phyloP scores from a whole-genome alignment of 2,797 vertebrate genomes.

The Sphenodon punctatus region DNA sequence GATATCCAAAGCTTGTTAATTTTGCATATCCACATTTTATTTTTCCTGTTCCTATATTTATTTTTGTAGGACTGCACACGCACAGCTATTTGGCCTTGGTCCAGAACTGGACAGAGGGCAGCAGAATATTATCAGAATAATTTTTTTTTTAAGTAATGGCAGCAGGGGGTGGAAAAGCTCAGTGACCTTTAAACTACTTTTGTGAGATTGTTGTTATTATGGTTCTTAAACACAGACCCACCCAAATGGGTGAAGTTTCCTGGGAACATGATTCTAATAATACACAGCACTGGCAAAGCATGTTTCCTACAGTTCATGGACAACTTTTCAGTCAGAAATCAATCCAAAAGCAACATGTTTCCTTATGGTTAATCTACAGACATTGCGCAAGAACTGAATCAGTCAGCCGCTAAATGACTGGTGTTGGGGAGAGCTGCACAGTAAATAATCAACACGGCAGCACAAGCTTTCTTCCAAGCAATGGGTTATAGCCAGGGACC shows the following conservation, averaged over 20 bases:
- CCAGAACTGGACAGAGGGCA: constrained; percentile 29
- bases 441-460: constrained; percentile 48
- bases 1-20: constrained; percentile 9
- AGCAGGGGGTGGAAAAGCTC: constrained; percentile 19
- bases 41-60: background rate
- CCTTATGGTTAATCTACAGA: constrained; percentile 43
- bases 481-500: too few relatives aligned
- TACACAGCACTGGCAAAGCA: constrained; percentile 53
- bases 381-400: constrained; percentile 23
- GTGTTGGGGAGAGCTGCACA: constrained; percentile 4
- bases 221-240: constrained; percentile 41
- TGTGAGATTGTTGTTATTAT: constrained; percentile 15
- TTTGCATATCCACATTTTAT: constrained; percentile 23
- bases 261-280: constrained; percentile 65
- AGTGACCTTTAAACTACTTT: constrained; percentile 62
- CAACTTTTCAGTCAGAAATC: constrained; percentile 56
- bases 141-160: constrained; percentile 57
- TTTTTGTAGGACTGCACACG: background rate
- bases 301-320: constrained; percentile 41
- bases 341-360: constrained; percentile 44
- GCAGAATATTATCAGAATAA: constrained; percentile 58
- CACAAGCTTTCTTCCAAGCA: constrained; percentile 12
- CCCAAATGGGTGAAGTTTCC: constrained; percentile 29
- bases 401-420: background rate
- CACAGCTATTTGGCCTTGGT: constrained; percentile 34